These are phyloP conservation scores for Neoarius graeffei DNA, from an alignment of 2,113 vertebrate genomes.

Conservation along the genomic window DNA sequence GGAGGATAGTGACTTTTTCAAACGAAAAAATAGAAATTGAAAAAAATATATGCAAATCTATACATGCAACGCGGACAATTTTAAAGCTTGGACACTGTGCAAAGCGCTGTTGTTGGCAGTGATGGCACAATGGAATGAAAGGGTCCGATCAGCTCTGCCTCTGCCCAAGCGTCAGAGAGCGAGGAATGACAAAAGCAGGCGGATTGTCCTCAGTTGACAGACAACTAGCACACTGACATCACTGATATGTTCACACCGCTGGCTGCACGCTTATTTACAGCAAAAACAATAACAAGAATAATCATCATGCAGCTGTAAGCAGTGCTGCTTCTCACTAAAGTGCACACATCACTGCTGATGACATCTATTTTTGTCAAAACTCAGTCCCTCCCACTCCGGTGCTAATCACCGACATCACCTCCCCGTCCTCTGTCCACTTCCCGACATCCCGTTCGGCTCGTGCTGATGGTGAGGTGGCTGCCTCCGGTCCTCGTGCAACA, in stretches of 20 bases:
- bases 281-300: not conserved
- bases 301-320: not conserved
- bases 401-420: slow-evolving; percentile 56
- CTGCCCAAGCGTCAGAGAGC: not conserved
- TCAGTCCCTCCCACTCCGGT: slow-evolving; percentile 31
- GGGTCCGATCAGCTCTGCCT: slow-evolving; percentile 2
- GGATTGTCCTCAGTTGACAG: slow-evolving; percentile 2
- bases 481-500: not conserved
- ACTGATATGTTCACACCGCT: not conserved
- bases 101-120: not conserved
- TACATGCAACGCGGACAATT: not conserved
- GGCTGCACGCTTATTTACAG: not conserved
- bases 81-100: not conserved
- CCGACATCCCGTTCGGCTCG: slow-evolving; percentile 37
- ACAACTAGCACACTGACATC: slow-evolving; percentile 1
- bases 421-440: slow-evolving; percentile 12
- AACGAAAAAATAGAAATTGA: not conserved
- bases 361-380: slow-evolving; percentile 25
- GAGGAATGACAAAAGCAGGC: not conserved
- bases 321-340: not conserved
- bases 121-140: not conserved
- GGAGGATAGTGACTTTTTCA: not conserved
- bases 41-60: not conserved
- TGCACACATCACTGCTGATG: not conserved
- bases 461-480: slow-evolving; percentile 18